Percentiles rank a stretch among this genome's conserved stretches.
phyloP scores from a whole-genome alignment of 2,797 vertebrate species.

The Leptoclinus maculatus region DNA sequence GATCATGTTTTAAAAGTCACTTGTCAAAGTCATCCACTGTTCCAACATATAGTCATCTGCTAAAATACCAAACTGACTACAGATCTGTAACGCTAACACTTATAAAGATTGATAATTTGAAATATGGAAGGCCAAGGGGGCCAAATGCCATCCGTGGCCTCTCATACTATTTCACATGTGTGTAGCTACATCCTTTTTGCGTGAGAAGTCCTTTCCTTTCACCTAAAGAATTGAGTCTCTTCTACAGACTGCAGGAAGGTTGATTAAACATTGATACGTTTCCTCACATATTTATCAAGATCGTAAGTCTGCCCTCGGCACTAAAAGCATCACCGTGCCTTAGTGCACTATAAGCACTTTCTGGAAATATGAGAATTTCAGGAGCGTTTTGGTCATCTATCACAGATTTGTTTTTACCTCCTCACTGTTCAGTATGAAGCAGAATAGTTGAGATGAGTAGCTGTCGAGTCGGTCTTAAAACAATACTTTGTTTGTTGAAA shows the following conservation, averaged over 20 bases:
- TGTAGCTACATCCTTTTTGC: conserved; percentile 1
- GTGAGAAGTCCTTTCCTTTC: conserved; percentile 34
- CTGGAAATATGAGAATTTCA: conserved; percentile 14
- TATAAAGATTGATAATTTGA: background rate
- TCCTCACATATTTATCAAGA: conserved; percentile 61
- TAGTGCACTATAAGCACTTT: conserved; percentile 47
- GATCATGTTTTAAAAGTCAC: background rate
- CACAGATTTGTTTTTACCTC: conserved; percentile 20
- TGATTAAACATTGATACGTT: conserved; percentile 70
- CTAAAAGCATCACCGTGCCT: conserved; percentile 39
- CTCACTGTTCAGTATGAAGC: background rate
- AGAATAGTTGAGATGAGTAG: background rate
- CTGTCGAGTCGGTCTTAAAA: background rate
- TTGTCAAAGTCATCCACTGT: conserved; percentile 18
- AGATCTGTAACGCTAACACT: background rate
- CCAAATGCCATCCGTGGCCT: background rate
- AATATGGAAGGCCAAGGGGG: background rate
- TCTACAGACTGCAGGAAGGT: conserved; percentile 48
- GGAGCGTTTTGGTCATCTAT: conserved; percentile 28
- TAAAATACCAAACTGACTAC: background rate
- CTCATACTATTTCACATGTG: background rate
- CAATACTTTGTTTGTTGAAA: background rate
- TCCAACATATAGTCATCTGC: background rate
- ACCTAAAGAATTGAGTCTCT: conserved; percentile 44
- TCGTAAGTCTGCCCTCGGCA: conserved; percentile 50